Conservation (phyloP, 2,888 invertebrate species). For the Tetrapedia diversipes region DNA sequence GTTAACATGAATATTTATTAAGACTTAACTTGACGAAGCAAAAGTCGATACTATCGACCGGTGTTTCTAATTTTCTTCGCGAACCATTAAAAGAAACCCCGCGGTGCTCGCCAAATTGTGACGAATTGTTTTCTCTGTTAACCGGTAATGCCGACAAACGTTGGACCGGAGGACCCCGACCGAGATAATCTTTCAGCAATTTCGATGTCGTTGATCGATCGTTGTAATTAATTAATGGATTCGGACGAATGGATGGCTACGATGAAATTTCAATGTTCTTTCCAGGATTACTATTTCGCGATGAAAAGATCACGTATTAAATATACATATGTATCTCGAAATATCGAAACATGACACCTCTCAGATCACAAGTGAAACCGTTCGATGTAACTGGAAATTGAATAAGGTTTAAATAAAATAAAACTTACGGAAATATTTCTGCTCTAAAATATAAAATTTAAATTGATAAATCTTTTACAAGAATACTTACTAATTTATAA, state of each 20-base stretch:
- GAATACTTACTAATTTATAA: slow-evolving; percentile 23
- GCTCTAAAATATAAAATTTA: slow-evolving; percentile 47
- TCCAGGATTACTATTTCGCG: not conserved
- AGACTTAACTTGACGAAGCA: not conserved
- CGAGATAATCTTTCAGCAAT: slow-evolving; percentile 74
- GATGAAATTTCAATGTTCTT: slow-evolving; percentile 20
- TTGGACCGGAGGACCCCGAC: slow-evolving; percentile 67
- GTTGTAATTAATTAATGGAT: slow-evolving; percentile 57
- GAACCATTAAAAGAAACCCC: slow-evolving; percentile 56
- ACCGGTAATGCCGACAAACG: slow-evolving; percentile 69
- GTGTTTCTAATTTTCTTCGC: slow-evolving; percentile 55
- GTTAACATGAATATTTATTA: not conserved
- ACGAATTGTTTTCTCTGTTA: slow-evolving; percentile 72
- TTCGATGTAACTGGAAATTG: not conserved
- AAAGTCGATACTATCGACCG: slow-evolving; percentile 11
- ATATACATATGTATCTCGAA: not conserved
- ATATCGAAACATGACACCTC: too few relatives aligned
- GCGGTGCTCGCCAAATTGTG: slow-evolving; percentile 71
- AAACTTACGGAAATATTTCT: slow-evolving; percentile 2
- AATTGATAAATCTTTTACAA: slow-evolving; percentile 39
- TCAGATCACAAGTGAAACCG: not conserved
- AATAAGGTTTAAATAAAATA: slow-evolving; percentile 16
- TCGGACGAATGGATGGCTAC: slow-evolving; percentile 34
- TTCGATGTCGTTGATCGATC: slow-evolving; percentile 71
- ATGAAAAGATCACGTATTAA: not conserved